Evolutionary conservation across 2,888 invertebrate genomes (phyloP).

Genomic region (Pheosia tremula): DNA sequence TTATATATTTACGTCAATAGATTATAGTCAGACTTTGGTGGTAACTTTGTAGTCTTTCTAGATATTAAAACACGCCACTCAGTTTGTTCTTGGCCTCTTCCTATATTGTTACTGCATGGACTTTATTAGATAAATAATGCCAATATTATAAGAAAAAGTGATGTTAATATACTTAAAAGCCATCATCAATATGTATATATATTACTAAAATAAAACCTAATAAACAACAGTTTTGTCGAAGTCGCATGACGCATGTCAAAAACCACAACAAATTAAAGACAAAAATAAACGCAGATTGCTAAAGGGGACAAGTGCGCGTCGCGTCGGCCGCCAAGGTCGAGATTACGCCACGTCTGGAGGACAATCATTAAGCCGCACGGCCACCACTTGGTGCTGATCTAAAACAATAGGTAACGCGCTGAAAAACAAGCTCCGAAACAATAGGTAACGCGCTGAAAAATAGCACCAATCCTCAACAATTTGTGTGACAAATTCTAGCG

Average conservation of each 20-base stretch:
- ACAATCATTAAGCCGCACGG: constrained; percentile 43
- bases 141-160: no score
- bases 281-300: constrained; percentile 22
- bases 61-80: no score
- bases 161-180: no score
- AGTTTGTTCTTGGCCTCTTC: no score
- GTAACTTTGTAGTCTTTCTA: no score
- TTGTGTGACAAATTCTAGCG: constrained; percentile 18
- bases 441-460: constrained; percentile 30
- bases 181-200: no score
- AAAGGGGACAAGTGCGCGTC: constrained; percentile 38
- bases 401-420: constrained; percentile 40
- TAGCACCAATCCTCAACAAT: constrained; percentile 23
- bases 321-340: constrained; percentile 45
- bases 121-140: no score
- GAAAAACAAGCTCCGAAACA: constrained; percentile 37
- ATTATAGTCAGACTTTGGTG: no score
- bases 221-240: neutral
- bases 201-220: no score
- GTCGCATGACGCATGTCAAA: constrained; percentile 1
- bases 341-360: constrained; percentile 49
- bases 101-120: no score
- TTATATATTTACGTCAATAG: no score
- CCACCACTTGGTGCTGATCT: constrained; percentile 38
- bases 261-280: constrained; percentile 19